Evolutionary conservation across 2,113 vertebrate genomes (phyloP).

Genomic region (Catharus fuscescens): DNA sequence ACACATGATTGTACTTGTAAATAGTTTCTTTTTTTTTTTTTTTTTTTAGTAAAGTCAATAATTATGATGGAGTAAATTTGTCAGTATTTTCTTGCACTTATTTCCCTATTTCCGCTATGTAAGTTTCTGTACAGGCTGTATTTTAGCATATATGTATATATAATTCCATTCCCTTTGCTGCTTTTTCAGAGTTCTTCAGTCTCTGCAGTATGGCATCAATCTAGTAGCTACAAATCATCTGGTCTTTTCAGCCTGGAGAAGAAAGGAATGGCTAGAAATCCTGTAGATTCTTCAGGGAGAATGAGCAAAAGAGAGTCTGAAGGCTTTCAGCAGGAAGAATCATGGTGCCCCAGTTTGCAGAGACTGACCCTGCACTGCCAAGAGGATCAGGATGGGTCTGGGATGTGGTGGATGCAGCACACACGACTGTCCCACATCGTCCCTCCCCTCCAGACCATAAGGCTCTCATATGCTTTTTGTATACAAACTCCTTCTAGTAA

Average conservation of each 20-base stretch:
- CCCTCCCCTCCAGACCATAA: neutral
- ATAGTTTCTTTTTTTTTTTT: neutral
- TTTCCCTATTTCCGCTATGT: neutral
- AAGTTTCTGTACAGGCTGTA: neutral
- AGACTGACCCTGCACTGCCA: neutral
- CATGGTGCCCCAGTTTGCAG: rapidly evolving
- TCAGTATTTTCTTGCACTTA: neutral
- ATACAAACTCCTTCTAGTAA: neutral
- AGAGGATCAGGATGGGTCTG: neutral
- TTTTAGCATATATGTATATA: neutral
- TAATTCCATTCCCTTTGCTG: neutral
- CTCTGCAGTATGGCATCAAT: neutral
- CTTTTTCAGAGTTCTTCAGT: neutral
- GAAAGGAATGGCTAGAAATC: neutral
- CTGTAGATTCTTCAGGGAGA: neutral
- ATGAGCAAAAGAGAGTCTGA: neutral
- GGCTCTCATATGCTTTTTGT: neutral
- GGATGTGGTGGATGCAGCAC: neutral
- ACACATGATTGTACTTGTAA: neutral
- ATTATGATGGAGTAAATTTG: neutral
- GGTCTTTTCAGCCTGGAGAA: neutral
- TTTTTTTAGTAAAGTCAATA: neutral
- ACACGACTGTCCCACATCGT: rapidly evolving
- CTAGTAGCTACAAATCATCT: neutral
- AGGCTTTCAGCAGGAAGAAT: neutral